phyloP scores from a whole-genome alignment of 1,140 invertebrate genomes.

The Berghia stephanieae region DNA sequence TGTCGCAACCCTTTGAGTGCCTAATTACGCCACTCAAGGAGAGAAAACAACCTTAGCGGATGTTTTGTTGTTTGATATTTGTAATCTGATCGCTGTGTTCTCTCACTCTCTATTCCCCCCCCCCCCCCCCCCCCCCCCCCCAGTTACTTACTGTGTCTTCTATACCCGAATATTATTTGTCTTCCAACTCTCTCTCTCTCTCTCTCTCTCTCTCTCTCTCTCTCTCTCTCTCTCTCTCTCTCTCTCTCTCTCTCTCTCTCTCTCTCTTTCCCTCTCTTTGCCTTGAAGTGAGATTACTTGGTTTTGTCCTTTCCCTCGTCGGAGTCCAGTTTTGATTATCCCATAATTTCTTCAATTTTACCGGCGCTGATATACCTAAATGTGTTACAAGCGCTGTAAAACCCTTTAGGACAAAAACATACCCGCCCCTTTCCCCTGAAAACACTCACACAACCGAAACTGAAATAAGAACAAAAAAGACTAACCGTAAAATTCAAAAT shows the following conservation, averaged over 20 bases:
- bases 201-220: neutral
- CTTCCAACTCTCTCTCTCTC: neutral
- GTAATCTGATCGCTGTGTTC: no score
- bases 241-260: slow-evolving; percentile 7
- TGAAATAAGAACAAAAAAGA: neutral
- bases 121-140: neutral
- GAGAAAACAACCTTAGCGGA: no score
- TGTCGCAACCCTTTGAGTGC: no score
- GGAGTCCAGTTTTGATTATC: no score
- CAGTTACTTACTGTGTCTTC: neutral
- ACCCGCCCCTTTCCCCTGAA: neutral
- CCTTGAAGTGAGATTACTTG: neutral
- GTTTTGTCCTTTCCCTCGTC: no score
- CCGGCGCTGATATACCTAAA: neutral
- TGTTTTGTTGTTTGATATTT: no score
- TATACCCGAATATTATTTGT: neutral
- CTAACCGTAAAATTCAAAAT: no score
- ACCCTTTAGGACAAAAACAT: neutral
- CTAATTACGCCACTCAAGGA: no score
- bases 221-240: neutral
- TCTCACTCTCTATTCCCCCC: neutral
- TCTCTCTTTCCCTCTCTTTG: neutral
- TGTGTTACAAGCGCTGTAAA: neutral
- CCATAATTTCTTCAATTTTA: no score
- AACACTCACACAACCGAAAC: neutral